Evolutionary conservation across 2,113 vertebrate genomes (phyloP).

Genomic region (Gracilinanus agilis): DNA sequence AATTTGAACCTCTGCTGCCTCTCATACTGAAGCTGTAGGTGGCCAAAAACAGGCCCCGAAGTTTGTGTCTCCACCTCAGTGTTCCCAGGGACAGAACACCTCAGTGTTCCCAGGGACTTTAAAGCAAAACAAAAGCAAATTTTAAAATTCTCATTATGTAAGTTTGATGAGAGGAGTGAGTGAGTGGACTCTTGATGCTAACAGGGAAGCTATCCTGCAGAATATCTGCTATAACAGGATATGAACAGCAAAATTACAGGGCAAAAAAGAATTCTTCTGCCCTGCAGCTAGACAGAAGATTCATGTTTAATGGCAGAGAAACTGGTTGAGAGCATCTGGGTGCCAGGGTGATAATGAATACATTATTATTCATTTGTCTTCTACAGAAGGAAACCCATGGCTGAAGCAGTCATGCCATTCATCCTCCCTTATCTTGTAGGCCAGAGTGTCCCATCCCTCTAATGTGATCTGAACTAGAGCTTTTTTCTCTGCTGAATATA

Average conservation of each 20-base stretch:
- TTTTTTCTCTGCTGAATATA: not conserved
- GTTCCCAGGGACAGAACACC: not conserved
- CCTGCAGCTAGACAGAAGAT: not conserved
- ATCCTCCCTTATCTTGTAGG: not conserved
- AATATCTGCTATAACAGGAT: not conserved
- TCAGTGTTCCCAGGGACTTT: not conserved
- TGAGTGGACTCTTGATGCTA: too few species aligned
- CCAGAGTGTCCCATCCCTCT: not conserved
- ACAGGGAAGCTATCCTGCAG: not conserved
- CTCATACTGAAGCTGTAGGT: not conserved
- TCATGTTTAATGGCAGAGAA: not conserved
- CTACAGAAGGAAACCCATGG: not conserved
- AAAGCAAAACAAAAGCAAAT: not conserved
- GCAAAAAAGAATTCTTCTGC: not conserved
- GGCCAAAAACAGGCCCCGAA: not conserved
- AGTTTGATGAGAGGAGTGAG: not conserved
- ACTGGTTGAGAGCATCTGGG: not conserved
- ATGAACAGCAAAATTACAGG: not conserved
- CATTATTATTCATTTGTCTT: not conserved
- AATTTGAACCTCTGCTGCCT: not conserved
- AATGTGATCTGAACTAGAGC: not conserved
- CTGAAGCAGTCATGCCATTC: not conserved
- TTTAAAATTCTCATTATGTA: fast-evolving
- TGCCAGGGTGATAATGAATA: not conserved
- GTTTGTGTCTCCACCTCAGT: not conserved